Conservation (phyloP, 1,140 invertebrate species). For the Drosophila neocordata region DNA sequence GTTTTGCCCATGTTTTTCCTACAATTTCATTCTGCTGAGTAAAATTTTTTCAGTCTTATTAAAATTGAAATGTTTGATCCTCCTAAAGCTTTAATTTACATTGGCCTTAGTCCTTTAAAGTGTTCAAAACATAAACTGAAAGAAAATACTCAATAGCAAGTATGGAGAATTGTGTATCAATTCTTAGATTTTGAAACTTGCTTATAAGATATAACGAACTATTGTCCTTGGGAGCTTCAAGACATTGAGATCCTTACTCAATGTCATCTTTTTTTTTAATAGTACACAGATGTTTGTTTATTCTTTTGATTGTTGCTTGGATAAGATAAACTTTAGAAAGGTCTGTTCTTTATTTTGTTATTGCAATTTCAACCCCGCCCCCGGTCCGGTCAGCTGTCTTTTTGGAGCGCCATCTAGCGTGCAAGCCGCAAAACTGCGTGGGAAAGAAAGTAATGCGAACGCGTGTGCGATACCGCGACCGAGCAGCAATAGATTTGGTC, state of each 20-base stretch:
- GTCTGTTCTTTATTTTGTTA: slow-evolving; percentile 1
- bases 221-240: too few species aligned
- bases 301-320: too few species aligned
- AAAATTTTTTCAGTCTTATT: slow-evolving; percentile 1
- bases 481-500: slow-evolving; percentile 68
- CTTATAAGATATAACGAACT: too few species aligned
- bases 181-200: too few species aligned
- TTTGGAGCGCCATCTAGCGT: slow-evolving; percentile 57
- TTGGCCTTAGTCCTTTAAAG: too few species aligned
- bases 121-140: too few species aligned
- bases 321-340: too few species aligned
- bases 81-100: background rate
- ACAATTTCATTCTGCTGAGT: slow-evolving; percentile 61
- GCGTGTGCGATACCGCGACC: slow-evolving; percentile 65
- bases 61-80: background rate
- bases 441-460: background rate
- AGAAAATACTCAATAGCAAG: too few species aligned
- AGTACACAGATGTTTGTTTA: background rate
- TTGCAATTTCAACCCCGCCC: slow-evolving; percentile 25
- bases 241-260: too few species aligned
- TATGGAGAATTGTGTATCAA: too few species aligned
- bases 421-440: slow-evolving; percentile 4
- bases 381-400: slow-evolving; percentile 5
- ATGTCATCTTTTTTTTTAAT: background rate
- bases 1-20: slow-evolving; percentile 59